Evolutionary conservation across 2,888 invertebrate species (phyloP), one percentile per base, ranked within the genome.

Genomic region (Vanessa cardui): DNA sequence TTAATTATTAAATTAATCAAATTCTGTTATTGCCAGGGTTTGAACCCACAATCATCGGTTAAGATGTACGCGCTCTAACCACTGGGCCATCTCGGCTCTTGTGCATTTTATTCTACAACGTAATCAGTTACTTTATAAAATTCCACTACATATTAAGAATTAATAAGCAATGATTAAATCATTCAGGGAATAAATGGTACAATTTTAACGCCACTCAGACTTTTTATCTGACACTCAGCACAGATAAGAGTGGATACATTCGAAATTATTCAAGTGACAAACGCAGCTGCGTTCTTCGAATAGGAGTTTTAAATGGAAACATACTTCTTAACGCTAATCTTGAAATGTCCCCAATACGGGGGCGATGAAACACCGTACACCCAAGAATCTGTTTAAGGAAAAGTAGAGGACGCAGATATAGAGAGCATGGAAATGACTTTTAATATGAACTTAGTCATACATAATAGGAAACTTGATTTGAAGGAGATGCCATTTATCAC

Each of bases 231-330:
- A 68, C 12, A 68, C 56, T 62, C 59, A 60, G 67, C 66, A 69
- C 65, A 67, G 67, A 66, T 65, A 69, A 69, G 69, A 60, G 2
- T 12, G 64, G 62, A 45, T 56, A 68, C 64, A 71, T 67, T 63
- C 62, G 59, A 79, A 83, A 86, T 83, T 71, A 73, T 70, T 70
- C 81, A 80, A 69, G 77, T 82, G 84, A 83, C 86, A 84, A 77
- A 76, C 79, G 75, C 89, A 87, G 87, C 83, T 84, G 85, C 66
- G 69, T 68, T 52, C 69, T 61, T 56, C 64, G 71, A 49, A 72
- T 78, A 77, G 77, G 49, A 80, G 81, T 84, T 84, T 88, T 85
- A 87, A 89, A 86, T 85, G 84, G 87, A 87, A 83, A 89, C 86
- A 87, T 82, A 81, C 82, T 84, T 85, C 80, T 84, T 84, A 81